Conservation (phyloP, 2,797 vertebrate genomes). For the Manis crassicaudata region DNA sequence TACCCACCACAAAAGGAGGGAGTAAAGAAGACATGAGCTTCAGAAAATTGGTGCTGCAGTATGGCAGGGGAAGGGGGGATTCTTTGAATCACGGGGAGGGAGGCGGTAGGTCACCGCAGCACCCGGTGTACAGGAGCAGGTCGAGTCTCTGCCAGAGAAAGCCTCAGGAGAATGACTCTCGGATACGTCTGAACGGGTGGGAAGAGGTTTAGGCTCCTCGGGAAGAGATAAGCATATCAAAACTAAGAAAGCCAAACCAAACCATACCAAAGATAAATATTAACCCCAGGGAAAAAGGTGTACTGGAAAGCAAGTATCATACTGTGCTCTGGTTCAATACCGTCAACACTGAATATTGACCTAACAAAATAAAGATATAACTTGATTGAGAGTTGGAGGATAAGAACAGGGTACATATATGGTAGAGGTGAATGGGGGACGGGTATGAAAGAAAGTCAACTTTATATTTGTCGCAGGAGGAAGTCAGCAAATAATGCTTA, state of each 20-base stretch:
- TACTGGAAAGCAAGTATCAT: not conserved
- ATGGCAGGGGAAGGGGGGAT: not conserved
- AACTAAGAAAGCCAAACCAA: not conserved
- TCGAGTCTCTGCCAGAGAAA: not conserved
- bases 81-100: not conserved
- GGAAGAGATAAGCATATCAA: not conserved
- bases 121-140: not conserved
- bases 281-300: not conserved
- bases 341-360: not conserved
- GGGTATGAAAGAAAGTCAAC: not conserved
- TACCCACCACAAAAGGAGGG: not conserved
- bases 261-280: not conserved
- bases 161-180: not conserved
- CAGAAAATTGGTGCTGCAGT: not conserved
- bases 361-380: not conserved
- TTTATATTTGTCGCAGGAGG: not conserved
- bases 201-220: not conserved
- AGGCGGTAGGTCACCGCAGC: rapidly evolving
- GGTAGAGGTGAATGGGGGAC: not conserved
- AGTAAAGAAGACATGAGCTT: not conserved
- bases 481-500: not conserved
- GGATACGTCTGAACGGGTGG: not conserved
- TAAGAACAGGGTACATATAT: not conserved
- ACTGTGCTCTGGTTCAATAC: not conserved
- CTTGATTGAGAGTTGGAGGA: not conserved